Percentiles rank a stretch among this genome's conserved stretches.
Evolutionary conservation across 2,113 vertebrate species (phyloP).

Genomic region (Ammodytes marinus): DNA sequence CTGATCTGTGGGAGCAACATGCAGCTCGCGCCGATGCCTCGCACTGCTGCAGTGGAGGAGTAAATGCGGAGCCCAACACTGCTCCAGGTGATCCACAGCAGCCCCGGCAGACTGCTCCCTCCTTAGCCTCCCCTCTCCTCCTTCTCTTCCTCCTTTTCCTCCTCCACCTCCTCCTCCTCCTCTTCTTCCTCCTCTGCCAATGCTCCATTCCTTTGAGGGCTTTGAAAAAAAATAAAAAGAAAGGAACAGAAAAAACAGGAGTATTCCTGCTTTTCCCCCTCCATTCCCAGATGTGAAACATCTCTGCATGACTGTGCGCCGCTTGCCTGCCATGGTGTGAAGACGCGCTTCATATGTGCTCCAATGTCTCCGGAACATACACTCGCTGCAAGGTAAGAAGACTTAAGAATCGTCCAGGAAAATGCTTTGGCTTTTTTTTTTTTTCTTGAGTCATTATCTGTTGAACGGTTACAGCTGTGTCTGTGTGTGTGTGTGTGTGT

Average conservation of each 20-base stretch:
- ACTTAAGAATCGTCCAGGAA: conserved; percentile 31
- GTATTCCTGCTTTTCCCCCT: conserved; percentile 57
- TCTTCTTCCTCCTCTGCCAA: conserved; percentile 63
- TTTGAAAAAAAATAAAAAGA: conserved; percentile 72
- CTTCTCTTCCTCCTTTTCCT: conserved; percentile 43
- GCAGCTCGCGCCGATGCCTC: conserved; percentile 80
- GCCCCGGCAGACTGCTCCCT: conserved; percentile 80
- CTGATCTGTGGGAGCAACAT: conserved; percentile 80
- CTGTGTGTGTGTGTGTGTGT: conserved; percentile 17
- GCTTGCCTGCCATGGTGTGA: conserved; percentile 79
- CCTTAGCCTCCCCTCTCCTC: conserved; percentile 79
- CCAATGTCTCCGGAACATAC: conserved; percentile 84
- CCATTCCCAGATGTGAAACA: conserved; percentile 73
- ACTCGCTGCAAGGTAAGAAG: conserved; percentile 83
- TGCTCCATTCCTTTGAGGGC: conserved; percentile 73
- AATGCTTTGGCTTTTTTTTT: conserved; percentile 12
- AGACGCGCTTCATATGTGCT: conserved; percentile 80
- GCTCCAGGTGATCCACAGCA: conserved; percentile 83
- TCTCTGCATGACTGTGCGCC: conserved; percentile 71
- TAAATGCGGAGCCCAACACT: conserved; percentile 82
- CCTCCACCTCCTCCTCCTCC: conserved; percentile 48
- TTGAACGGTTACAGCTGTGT: conserved; percentile 40
- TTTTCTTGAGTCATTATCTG: conserved; percentile 24
- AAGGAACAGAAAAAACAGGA: conserved; percentile 68
- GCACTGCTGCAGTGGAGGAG: conserved; percentile 85